Base-by-base conservation (phyloP, 2,797 vertebrate species). In the Anomalospiza imberbis region DNA sequence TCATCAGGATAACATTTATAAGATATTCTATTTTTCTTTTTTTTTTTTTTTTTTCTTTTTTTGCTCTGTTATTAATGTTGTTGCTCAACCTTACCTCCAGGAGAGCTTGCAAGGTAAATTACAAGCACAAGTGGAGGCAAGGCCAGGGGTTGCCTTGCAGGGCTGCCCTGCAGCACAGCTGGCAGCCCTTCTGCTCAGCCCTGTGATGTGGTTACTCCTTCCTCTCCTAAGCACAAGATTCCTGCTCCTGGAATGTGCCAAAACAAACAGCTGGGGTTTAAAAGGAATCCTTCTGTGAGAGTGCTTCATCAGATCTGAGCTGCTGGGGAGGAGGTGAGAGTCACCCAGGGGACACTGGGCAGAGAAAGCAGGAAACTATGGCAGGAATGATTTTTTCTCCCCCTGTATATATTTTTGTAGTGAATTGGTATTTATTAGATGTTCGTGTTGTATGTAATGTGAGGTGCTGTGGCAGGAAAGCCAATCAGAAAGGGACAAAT, bases 141-240 rank as follows among this genome's bases (percentile, higher is more conserved):
- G 88, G 66, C 13, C 51, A 40, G 58, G 66, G 75, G 38, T 16
- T 92, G 66, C 66, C 29, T 93, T 48, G 68, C 76, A 88, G 82
- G 62, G 55, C 62, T 88, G 82, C 79, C 73, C 76, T 2, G 9
- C 8, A 6, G 79, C 83, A 81, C 93, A 93, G 89, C 87, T 95
- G 94, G 94, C 91, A 93, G 70, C 63, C 58, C 62, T 68, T 89
- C 62, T 86, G 76, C 91, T 94, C 60, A 5, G 28, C 74, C 65
- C 76, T 97, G 66, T 96, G 94, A 96, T 96, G 95, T 94, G 95
- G 91, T 96, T 88, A 57, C 66, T 85, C 94, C 95, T 95, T 96
- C 94, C 94, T 92, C 79, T 89, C 92, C 76, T 47, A 76, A 94
- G 89, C 93, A 94, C 57, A 94, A 91, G 76, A 95, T 92, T 91